A percentile compares a stretch with the other conserved stretches of the same genome.
These are phyloP conservation scores for Dipodomys stephensi DNA, from an alignment of 2,113 vertebrate species.

Conservation along the genomic window DNA sequence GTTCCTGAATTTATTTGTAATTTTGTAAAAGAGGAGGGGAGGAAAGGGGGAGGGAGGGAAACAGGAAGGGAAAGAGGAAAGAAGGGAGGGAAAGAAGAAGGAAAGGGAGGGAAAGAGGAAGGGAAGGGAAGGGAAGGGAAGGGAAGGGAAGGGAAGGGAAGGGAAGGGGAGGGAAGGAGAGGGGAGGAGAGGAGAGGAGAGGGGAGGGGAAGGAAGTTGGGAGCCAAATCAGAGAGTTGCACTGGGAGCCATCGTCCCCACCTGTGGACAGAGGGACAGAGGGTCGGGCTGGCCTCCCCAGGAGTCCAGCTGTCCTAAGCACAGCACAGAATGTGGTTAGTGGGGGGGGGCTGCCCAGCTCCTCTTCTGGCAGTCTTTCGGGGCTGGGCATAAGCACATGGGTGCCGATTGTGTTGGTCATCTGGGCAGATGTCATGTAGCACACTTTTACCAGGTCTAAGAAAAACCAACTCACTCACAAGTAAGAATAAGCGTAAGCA, in stretches of 20 bases:
- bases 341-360: background rate
- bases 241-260: background rate
- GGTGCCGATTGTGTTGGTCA: accelerated
- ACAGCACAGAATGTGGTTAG: background rate
- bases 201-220: background rate
- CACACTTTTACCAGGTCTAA: accelerated
- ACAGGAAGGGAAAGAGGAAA: too few species aligned
- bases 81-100: too few species aligned
- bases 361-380: background rate
- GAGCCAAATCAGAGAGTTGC: background rate
- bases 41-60: too few species aligned
- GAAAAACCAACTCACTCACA: background rate
- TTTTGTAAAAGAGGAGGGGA: background rate
- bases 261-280: background rate
- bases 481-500: too few species aligned
- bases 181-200: background rate
- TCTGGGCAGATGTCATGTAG: background rate
- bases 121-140: too few species aligned
- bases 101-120: too few species aligned
- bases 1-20: background rate
- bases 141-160: background rate
- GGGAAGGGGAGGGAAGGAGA: too few species aligned
- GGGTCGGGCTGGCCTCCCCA: accelerated
- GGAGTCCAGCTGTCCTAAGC: background rate
- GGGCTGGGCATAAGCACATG: accelerated